Conservation (phyloP, 2,797 vertebrate genomes). For the Gastrophryne carolinensis region DNA sequence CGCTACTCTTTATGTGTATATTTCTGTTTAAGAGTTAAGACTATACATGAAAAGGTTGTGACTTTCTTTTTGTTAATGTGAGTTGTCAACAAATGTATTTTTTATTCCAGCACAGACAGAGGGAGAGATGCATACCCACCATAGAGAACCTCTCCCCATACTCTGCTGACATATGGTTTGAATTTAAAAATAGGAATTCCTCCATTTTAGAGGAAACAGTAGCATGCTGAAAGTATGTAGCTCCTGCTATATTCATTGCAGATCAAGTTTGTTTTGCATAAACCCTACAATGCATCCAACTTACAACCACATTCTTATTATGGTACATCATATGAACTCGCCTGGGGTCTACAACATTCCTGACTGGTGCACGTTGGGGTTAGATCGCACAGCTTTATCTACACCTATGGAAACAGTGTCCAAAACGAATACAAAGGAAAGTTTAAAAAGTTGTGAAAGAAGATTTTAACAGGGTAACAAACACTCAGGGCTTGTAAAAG, state of each 20-base stretch:
- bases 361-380: conserved; percentile 22
- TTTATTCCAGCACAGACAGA: conserved; percentile 3
- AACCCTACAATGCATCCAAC: conserved; percentile 42
- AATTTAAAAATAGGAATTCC: conserved; percentile 51
- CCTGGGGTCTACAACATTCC: conserved; percentile 40
- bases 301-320: conserved; percentile 47
- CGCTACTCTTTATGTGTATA: no score
- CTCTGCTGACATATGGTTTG: conserved; percentile 51
- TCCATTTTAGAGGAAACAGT: conserved; percentile 53
- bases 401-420: neutral
- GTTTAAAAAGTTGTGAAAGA: neutral
- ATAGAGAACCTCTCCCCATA: conserved; percentile 25
- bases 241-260: conserved; percentile 43
- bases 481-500: neutral
- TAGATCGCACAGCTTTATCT: neutral
- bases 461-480: neutral
- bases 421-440: neutral
- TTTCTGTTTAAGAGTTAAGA: no score
- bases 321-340: conserved; percentile 41
- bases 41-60: neutral
- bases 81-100: conserved; percentile 2
- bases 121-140: conserved; percentile 17
- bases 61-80: neutral
- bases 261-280: conserved; percentile 45
- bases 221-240: conserved; percentile 49